Evolutionary conservation across 2,113 vertebrate species (phyloP).

Genomic region (Arizona elegans): DNA sequence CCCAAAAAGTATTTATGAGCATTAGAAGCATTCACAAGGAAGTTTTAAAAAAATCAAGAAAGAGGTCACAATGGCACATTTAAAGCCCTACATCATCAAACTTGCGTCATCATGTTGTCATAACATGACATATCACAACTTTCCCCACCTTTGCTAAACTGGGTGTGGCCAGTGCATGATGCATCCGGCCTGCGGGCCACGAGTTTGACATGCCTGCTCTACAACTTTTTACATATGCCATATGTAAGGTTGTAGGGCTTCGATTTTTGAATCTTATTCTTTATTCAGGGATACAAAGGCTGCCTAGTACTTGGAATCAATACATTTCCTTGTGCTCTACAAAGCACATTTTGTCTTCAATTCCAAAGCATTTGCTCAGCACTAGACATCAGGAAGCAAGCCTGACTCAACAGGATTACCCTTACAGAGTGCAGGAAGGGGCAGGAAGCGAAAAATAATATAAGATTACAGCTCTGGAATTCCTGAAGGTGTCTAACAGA

Average conservation of each 20-base stretch:
- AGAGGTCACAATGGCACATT: background rate
- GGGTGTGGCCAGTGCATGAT: too few species aligned
- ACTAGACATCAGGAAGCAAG: too few species aligned
- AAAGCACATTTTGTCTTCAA: background rate
- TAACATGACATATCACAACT: too few species aligned
- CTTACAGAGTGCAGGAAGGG: too few species aligned
- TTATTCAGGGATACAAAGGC: background rate
- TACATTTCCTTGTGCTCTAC: background rate
- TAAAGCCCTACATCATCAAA: background rate
- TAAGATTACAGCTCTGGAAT: background rate
- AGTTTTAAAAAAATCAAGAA: background rate
- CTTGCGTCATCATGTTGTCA: rapidly evolving
- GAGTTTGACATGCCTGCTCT: background rate
- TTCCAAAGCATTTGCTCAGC: too few species aligned
- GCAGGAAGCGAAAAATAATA: too few species aligned
- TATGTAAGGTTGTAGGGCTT: background rate
- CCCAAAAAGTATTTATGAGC: background rate
- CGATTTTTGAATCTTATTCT: background rate
- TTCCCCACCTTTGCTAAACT: too few species aligned
- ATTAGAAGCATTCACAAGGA: background rate
- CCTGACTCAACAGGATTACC: too few species aligned
- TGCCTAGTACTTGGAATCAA: background rate
- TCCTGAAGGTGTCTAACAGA: background rate
- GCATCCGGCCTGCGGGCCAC: too few species aligned
- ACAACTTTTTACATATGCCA: background rate